Conservation (phyloP, 2,888 invertebrate genomes). For the Calliopum simillimum region DNA sequence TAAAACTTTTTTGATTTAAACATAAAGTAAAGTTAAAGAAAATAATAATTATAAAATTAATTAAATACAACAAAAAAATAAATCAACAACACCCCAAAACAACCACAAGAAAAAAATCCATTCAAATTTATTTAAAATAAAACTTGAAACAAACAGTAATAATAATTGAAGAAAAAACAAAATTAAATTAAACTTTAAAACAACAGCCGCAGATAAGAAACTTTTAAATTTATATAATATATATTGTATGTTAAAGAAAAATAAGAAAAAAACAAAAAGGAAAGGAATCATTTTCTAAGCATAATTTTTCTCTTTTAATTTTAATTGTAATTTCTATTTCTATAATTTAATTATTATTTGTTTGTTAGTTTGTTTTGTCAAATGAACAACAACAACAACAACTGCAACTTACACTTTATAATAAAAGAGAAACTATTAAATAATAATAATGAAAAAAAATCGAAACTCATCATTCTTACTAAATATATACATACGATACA, state of each 20-base stretch:
- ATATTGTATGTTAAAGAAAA: slow-evolving; percentile 48
- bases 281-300: slow-evolving; percentile 42
- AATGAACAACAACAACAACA: slow-evolving; percentile 39
- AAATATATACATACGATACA: background rate
- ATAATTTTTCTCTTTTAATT: slow-evolving; percentile 43
- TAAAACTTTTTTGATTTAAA: slow-evolving; percentile 70
- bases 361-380: slow-evolving; percentile 37
- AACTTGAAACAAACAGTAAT: slow-evolving; percentile 56
- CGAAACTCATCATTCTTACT: slow-evolving; percentile 16
- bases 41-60: slow-evolving; percentile 40
- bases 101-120: slow-evolving; percentile 36
- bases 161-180: slow-evolving; percentile 46
- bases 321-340: slow-evolving; percentile 41
- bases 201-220: slow-evolving; percentile 44
- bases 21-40: slow-evolving; percentile 40
- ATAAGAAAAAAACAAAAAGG: slow-evolving; percentile 42
- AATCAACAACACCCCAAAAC: slow-evolving; percentile 43
- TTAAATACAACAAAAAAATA: slow-evolving; percentile 38
- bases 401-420: slow-evolving; percentile 39
- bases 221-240: slow-evolving; percentile 50
- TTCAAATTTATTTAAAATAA: slow-evolving; percentile 50
- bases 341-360: slow-evolving; percentile 34
- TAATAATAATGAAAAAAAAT: slow-evolving; percentile 38
- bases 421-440: slow-evolving; percentile 34
- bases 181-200: slow-evolving; percentile 42